A percentile compares a stretch with the other conserved stretches of the same genome.
Conservation (phyloP, 2,888 invertebrate species). For the Oscheius myriophilus region DNA sequence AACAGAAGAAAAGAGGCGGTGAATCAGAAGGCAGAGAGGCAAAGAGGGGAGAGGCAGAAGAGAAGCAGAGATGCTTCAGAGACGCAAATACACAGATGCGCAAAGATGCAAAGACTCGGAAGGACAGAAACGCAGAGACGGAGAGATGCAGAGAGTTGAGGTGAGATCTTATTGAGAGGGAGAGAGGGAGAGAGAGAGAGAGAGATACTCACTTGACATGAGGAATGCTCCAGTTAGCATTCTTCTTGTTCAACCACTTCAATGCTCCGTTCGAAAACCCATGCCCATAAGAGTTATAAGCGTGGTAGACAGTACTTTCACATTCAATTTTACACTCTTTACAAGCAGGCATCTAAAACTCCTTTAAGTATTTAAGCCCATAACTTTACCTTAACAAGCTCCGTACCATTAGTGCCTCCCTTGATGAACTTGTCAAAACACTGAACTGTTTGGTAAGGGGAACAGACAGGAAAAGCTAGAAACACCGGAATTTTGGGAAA, state of each 20-base stretch:
- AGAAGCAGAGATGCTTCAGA: too few species aligned
- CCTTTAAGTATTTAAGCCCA: background rate
- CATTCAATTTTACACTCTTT: constrained; percentile 46
- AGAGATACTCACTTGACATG: constrained; percentile 42
- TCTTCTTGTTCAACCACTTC: constrained; percentile 53
- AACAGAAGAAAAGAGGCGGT: too few species aligned
- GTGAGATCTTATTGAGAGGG: too few species aligned
- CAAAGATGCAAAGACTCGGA: too few species aligned
- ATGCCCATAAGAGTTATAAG: constrained; percentile 65
- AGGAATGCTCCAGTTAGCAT: constrained; percentile 41
- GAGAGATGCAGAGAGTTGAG: too few species aligned
- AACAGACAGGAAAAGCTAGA: constrained; percentile 47
- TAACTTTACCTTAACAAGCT: background rate
- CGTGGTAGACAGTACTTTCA: constrained; percentile 60
- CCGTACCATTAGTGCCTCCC: background rate
- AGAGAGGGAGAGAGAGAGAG: background rate
- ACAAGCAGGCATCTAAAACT: constrained; percentile 40
- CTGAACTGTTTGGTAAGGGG: constrained; percentile 45
- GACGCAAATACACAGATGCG: too few species aligned
- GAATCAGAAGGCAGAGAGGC: too few species aligned
- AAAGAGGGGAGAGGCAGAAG: too few species aligned
- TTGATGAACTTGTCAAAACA: constrained; percentile 43
- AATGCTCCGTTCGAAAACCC: constrained; percentile 61
- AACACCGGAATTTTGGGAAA: background rate
- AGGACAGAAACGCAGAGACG: too few species aligned